Percentiles rank a stretch among this genome's conserved stretches.
Evolutionary conservation across 1,140 invertebrate genomes (phyloP).

Genomic region (Dendroctonus valens): DNA sequence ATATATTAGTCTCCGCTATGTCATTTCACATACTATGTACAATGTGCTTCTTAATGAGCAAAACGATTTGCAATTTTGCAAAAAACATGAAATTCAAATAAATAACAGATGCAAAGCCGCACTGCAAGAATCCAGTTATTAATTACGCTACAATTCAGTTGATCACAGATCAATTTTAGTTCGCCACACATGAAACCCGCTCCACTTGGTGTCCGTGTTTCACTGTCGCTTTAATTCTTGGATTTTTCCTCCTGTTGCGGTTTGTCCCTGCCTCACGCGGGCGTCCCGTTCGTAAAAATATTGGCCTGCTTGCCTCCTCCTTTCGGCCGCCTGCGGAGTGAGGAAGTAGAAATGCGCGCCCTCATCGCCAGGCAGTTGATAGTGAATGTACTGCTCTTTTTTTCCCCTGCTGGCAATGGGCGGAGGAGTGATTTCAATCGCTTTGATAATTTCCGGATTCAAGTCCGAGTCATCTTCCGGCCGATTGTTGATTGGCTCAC

Average conservation of each 20-base stretch:
- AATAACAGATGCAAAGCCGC: no score
- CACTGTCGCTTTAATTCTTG: background rate
- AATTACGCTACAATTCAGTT: no score
- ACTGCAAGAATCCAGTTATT: no score
- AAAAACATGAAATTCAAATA: no score
- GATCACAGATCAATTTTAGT: no score
- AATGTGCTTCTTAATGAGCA: no score
- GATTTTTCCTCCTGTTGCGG: background rate
- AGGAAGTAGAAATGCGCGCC: slow-evolving; percentile 75
- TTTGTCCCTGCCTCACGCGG: slow-evolving; percentile 17
- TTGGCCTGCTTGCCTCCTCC: slow-evolving; percentile 36
- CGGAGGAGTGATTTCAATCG: slow-evolving; percentile 32
- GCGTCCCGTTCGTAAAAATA: slow-evolving; percentile 16
- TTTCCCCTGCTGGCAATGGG: background rate
- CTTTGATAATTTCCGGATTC: slow-evolving; percentile 34
- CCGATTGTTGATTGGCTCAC: slow-evolving; percentile 52
- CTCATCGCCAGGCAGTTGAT: slow-evolving; percentile 61
- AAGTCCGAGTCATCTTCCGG: background rate
- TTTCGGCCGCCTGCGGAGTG: slow-evolving; percentile 63
- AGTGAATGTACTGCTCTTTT: slow-evolving; percentile 26
- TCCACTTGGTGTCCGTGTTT: no score
- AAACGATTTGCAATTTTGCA: no score
- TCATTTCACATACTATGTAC: no score
- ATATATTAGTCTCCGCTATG: no score
- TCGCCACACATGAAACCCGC: no score